Evolutionary conservation across 2,113 vertebrate genomes (phyloP), one percentile per base, ranked within the genome.

Genomic region (Catharus fuscescens): DNA sequence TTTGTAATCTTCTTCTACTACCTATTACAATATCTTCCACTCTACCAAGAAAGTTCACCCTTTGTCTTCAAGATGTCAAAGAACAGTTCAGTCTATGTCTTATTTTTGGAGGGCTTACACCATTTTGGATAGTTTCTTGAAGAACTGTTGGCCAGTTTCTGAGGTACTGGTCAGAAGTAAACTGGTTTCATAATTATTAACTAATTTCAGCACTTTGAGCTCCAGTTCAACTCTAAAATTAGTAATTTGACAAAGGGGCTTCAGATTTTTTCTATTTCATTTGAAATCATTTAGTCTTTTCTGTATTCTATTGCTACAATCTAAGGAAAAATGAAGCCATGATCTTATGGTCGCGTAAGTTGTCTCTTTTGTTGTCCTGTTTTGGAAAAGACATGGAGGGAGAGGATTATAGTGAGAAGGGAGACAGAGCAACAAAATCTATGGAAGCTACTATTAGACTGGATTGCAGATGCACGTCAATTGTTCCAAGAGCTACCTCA

Each of bases 131-230:
- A 48, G 16, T 42, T 89, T 17, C 29, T 44, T 44, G 25, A 65
- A 73, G 18, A 16, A 62, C 17, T 13, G 1, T 21, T 66, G 61
- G 5, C 5, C 29, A 45, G 15, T 31, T n/a, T 7, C 4, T 52
- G 7, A 48, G n/a, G 6, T 36, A 38, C 34, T 57, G 36, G 4
- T 5, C 25, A 72, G 40, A 78, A 74, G 3, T 42, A 62, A 18
- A 73, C 18, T 8, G 40, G 0, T 2, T 26, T 44, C 61, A 36
- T 14, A 23, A 5, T 61, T 38, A 18, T n/a, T 29, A 15, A 32
- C 14, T 77, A 24, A 38, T 83, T 73, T 73, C 50, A 86, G 6
- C 16, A 65, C 8, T 73, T 60, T 18, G 31, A 83, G 4, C 14
- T 69, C 14, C 36, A 76, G 6, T 36, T 88, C 24, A 61, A 57